phyloP scores from a whole-genome alignment of 2,888 invertebrate genomes.

The Mesorhabditis sp. region DNA sequence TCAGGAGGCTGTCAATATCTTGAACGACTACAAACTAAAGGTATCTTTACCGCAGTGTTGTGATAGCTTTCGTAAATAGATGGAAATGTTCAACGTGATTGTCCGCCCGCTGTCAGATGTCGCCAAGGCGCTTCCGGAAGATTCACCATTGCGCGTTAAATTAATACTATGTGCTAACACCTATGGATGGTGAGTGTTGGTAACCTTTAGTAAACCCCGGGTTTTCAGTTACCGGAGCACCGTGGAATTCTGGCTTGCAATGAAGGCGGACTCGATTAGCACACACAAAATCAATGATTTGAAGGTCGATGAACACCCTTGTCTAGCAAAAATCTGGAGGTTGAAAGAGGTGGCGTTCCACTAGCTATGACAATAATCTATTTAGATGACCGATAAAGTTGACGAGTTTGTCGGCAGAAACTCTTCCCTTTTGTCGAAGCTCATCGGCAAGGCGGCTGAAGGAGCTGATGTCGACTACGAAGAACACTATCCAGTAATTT shows the following conservation, averaged over 20 bases:
- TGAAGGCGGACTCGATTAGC: conserved; percentile 71
- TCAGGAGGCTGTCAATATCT: not conserved
- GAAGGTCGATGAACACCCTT: conserved; percentile 76
- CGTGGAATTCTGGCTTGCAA: conserved; percentile 77
- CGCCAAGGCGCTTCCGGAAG: conserved; percentile 23
- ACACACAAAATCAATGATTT: conserved; percentile 63
- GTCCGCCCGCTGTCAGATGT: conserved; percentile 32
- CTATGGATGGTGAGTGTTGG: conserved; percentile 30
- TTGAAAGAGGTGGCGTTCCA: not conserved
- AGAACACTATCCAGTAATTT: conserved; percentile 4
- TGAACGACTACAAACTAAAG: conserved; percentile 1
- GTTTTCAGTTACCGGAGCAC: conserved; percentile 78
- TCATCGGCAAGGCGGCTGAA: not conserved
- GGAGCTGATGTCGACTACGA: not conserved
- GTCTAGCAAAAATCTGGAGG: conserved; percentile 71
- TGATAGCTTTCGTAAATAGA: not conserved
- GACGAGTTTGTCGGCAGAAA: not conserved
- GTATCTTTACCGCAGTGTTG: not conserved
- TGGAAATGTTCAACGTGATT: conserved; percentile 15
- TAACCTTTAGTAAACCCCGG: not conserved
- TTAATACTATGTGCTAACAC: conserved; percentile 29
- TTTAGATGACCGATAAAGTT: conserved; percentile 1
- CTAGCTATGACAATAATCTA: not conserved
- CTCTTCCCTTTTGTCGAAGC: not conserved
- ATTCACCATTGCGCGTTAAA: conserved; percentile 27